A percentile compares a stretch with the other conserved stretches of the same genome.
Conservation (phyloP, 2,888 invertebrate species). For the Hirtodrosophila alboralis region DNA sequence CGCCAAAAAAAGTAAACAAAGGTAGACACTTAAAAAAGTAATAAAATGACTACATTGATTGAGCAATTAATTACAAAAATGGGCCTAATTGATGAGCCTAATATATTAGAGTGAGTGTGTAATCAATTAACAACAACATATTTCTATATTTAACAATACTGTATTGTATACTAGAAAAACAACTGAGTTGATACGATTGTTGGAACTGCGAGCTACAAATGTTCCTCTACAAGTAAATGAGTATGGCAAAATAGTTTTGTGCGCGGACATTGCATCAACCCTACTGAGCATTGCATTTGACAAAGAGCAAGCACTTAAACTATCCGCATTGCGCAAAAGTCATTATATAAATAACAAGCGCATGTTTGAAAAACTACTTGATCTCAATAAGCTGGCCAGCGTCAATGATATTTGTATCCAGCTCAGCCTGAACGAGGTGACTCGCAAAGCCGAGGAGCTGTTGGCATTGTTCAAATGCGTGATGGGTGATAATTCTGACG, state of each 20-base stretch:
- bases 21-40: conserved; percentile 12
- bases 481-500: conserved; percentile 83
- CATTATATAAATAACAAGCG: conserved; percentile 86
- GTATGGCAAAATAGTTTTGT: conserved; percentile 86
- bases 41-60: conserved; percentile 75
- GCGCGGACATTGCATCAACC: conserved; percentile 86
- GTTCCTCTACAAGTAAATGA: conserved; percentile 85
- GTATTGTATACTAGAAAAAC: conserved; percentile 73
- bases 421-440: conserved; percentile 85
- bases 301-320: conserved; percentile 85
- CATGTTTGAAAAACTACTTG: conserved; percentile 86
- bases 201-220: conserved; percentile 81
- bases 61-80: conserved; percentile 80
- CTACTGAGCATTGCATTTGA: conserved; percentile 86
- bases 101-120: conserved; percentile 70
- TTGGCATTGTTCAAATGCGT: conserved; percentile 85
- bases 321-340: conserved; percentile 86
- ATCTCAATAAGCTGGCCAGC: conserved; percentile 86
- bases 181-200: conserved; percentile 79
- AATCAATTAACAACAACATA: not conserved
- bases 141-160: not conserved
- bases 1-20: conserved; percentile 46
- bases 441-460: conserved; percentile 85
- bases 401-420: conserved; percentile 86
- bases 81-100: conserved; percentile 78